phyloP scores from a whole-genome alignment of 2,797 vertebrate genomes.

The Chelon auratus region DNA sequence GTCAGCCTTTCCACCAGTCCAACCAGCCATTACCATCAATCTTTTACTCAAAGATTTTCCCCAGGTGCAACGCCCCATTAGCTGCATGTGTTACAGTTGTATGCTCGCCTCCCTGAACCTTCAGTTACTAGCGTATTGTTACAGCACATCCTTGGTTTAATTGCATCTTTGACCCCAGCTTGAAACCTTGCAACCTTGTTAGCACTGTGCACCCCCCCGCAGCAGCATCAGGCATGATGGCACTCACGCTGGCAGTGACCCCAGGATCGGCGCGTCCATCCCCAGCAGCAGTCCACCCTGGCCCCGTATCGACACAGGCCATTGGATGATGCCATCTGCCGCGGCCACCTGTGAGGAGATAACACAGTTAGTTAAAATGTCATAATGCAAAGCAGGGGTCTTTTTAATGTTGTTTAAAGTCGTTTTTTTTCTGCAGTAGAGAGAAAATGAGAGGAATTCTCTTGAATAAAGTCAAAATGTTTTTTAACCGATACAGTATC shows the following conservation, averaged over 20 bases:
- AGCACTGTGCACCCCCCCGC: constrained; percentile 67
- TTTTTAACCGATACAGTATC: no score
- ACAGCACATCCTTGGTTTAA: constrained; percentile 35
- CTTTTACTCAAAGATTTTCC: constrained; percentile 61
- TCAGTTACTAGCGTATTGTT: constrained; percentile 1
- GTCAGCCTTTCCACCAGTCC: constrained; percentile 32
- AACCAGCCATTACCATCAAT: constrained; percentile 58
- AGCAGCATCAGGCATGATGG: constrained; percentile 54
- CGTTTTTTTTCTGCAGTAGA: background rate
- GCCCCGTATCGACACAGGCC: constrained; percentile 94
- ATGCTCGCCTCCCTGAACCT: constrained; percentile 19
- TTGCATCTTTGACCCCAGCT: constrained; percentile 62
- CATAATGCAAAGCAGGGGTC: constrained; percentile 47
- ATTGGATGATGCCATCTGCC: constrained; percentile 89
- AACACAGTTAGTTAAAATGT: constrained; percentile 62
- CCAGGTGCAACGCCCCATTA: constrained; percentile 46
- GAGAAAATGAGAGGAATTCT: background rate
- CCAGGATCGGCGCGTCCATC: constrained; percentile 93
- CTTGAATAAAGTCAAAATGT: background rate
- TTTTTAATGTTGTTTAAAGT: constrained; percentile 39
- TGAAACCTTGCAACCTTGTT: constrained; percentile 70
- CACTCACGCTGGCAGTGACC: constrained; percentile 99
- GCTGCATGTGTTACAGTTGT: constrained; percentile 30
- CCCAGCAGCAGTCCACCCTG: constrained; percentile 98
- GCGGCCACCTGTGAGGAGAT: constrained; percentile 91